Percentiles rank a stretch among this genome's conserved stretches.
phyloP scores from a whole-genome alignment of 53 echinoderm and acorn worm species.

The Zoroaster sp. region DNA sequence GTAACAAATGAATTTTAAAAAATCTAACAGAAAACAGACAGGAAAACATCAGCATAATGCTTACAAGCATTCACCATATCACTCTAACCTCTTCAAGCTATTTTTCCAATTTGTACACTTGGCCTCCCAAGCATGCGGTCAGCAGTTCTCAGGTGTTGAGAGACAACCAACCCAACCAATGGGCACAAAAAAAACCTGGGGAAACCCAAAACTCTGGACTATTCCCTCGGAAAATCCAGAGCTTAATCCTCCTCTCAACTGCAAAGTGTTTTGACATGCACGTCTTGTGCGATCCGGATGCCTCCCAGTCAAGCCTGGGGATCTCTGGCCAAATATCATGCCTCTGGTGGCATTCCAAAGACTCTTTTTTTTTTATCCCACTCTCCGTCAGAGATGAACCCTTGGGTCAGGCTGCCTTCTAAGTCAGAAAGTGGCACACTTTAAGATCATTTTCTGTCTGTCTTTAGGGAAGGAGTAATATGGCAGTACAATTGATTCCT shows the following conservation, averaged over 20 bases:
- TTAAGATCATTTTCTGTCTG: background rate
- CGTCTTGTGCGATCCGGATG: constrained; percentile 29
- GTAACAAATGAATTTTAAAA: no score
- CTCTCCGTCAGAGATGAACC: background rate
- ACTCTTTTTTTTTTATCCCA: background rate
- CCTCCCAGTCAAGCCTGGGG: background rate
- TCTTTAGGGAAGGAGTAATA: background rate
- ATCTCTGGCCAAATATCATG: background rate
- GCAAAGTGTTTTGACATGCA: constrained; percentile 27
- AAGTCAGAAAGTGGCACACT: background rate
- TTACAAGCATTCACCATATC: background rate
- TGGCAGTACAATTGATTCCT: background rate
- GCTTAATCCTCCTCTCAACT: constrained; percentile 31
- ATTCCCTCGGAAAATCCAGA: background rate
- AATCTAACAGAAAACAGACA: no score
- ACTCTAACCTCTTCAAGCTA: background rate
- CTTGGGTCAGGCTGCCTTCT: background rate
- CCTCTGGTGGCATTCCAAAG: background rate
- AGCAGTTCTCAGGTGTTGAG: background rate
- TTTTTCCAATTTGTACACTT: background rate
- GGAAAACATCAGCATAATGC: no score
- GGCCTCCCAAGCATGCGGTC: background rate
- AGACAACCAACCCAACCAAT: background rate
- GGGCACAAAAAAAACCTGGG: background rate
- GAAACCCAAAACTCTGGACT: background rate